phyloP scores from a whole-genome alignment of 2,888 invertebrate genomes.

The Acanthococcus lagerstroemiae region DNA sequence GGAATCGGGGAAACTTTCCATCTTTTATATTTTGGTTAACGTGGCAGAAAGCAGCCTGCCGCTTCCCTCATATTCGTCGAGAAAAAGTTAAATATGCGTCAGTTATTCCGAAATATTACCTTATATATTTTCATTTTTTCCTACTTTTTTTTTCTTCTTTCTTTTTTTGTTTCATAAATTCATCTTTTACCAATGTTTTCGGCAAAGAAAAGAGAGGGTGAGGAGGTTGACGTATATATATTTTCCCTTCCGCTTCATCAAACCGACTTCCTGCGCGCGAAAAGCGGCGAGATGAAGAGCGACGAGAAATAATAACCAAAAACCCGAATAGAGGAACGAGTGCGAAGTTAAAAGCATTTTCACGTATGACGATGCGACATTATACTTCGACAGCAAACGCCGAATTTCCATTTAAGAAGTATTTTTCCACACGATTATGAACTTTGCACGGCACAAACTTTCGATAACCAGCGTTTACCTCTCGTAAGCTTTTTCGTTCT shows the following conservation, averaged over 20 bases:
- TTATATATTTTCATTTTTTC: too few relatives aligned
- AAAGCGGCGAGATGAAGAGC: too few relatives aligned
- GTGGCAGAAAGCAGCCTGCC: too few relatives aligned
- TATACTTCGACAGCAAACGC: slow-evolving; percentile 14
- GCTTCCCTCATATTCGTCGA: too few relatives aligned
- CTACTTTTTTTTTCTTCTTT: neutral
- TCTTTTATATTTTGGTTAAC: too few relatives aligned
- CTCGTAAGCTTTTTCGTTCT: neutral
- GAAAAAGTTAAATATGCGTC: too few relatives aligned
- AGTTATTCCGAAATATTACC: too few relatives aligned
- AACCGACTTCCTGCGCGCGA: too few relatives aligned
- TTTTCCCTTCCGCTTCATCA: too few relatives aligned
- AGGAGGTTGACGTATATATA: neutral
- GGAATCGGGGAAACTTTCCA: too few relatives aligned
- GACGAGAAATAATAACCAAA: neutral
- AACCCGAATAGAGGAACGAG: neutral
- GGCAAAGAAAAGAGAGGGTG: neutral
- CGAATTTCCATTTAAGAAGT: slow-evolving; percentile 15
- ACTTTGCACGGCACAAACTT: neutral
- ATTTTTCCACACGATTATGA: neutral
- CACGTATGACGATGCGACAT: slow-evolving; percentile 20
- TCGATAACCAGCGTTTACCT: neutral
- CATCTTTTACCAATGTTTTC: neutral
- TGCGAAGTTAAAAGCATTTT: slow-evolving; percentile 18
- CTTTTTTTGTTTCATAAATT: neutral